Evolutionary conservation across 2,797 vertebrate genomes (phyloP), one percentile per base, ranked within the genome.

Genomic region (Tapera naevia): DNA sequence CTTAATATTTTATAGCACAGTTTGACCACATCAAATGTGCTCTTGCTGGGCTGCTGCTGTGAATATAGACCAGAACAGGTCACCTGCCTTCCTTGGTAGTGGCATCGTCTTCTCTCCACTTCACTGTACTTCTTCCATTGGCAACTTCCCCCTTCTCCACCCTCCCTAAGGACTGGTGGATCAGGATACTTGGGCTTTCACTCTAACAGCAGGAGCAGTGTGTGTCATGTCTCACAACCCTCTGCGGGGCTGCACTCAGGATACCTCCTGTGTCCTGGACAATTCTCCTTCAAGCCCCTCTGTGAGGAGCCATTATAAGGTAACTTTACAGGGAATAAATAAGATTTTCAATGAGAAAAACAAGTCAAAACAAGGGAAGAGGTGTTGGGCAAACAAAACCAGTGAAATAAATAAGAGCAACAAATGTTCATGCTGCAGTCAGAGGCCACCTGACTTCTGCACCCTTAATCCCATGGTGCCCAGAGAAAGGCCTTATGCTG

Each of bases 171-270:
- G 37, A 7, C 12, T 2, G 1, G 32, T 24, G 25, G 5, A 28
- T 10, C 14, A 57, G 58, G 25, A 37, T 41, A 56, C 23, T 25
- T 50, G 15, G 62, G 39, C 5, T 80, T 87, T 78, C 37, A 25
- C 28, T 62, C 13, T 61, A 53, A 3, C 1, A 2, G 32, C 28
- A 81, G 53, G 24, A 90, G 45, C 9, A 83, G 33, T 16, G 4
- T 25, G 17, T 28, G 18, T 14, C 48, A 6, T 24, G 28, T 50
- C 51, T 64, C 7, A 18, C 27, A 16, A 39, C 15, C 9, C 9
- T 62, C 1, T 0, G 0, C 27, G 15, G 13, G 17, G 15, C 53
- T 80, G 45, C 21, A 25, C 11, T 24, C 39, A 25, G 22, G n/a
- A 37, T 10, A 9, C 17, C 3, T 32, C 15, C 37, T 14, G 4